Evolutionary conservation across 2,113 vertebrate genomes (phyloP).

Genomic region (Bungarus multicinctus): DNA sequence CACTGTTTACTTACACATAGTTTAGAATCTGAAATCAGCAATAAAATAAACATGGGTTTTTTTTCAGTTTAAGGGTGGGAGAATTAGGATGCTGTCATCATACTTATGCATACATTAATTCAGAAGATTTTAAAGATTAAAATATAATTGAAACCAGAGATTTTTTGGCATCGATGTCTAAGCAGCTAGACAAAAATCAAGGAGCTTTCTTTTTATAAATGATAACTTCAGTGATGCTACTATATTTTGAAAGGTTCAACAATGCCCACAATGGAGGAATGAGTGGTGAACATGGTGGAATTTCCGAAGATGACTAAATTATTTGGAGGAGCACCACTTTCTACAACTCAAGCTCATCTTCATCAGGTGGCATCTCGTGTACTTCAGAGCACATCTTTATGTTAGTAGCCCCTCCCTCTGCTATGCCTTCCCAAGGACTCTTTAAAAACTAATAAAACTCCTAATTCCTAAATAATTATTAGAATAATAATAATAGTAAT

Average conservation of each 20-base stretch:
- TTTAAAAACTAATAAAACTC: neutral
- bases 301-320: neutral
- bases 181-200: neutral
- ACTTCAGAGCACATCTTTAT: neutral
- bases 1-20: neutral
- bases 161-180: neutral
- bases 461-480: no score
- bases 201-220: neutral
- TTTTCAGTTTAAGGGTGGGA: neutral
- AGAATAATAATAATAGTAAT: no score
- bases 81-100: neutral
- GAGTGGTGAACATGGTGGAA: neutral
- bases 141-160: neutral
- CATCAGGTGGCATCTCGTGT: neutral
- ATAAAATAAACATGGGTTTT: neutral
- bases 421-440: neutral
- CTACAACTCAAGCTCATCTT: neutral
- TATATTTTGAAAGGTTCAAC: neutral
- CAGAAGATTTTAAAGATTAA: neutral
- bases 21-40: neutral
- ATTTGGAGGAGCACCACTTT: neutral
- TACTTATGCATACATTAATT: neutral
- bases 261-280: neutral
- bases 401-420: neutral
- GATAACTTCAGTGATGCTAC: neutral